These are phyloP conservation scores for Ypsolopha scabrella DNA, from an alignment of 2,888 invertebrate genomes.

Conservation along the genomic window DNA sequence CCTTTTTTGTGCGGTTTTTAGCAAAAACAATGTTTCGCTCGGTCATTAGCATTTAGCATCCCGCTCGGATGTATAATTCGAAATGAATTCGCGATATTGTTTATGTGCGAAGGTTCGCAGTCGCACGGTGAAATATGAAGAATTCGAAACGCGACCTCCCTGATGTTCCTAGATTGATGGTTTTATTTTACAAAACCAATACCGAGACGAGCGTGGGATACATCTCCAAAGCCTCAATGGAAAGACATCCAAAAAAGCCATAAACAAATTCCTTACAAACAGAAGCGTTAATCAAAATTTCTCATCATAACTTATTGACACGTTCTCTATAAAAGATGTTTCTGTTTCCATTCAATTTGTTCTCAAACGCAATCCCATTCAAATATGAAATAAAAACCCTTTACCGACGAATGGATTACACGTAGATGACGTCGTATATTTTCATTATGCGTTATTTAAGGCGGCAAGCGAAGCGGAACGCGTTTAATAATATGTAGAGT, in stretches of 20 bases:
- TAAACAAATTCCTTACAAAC: neutral
- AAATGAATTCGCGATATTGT: conserved; percentile 14
- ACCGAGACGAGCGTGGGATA: neutral
- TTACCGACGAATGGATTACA: conserved; percentile 34
- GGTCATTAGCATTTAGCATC: conserved; percentile 15
- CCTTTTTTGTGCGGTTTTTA: conserved; percentile 40
- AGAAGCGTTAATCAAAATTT: neutral
- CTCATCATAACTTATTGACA: neutral
- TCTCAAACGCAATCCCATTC: conserved; percentile 14
- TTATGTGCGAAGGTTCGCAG: conserved; percentile 33
- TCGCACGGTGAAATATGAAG: conserved; percentile 31
- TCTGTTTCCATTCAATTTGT: neutral
- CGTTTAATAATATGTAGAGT: conserved; percentile 16
- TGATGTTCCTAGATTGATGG: neutral
- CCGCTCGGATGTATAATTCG: neutral
- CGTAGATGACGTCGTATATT: conserved; percentile 53
- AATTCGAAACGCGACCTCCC: neutral
- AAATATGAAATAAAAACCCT: conserved; percentile 46
- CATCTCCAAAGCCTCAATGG: neutral
- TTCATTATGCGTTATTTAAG: conserved; percentile 19
- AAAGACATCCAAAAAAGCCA: neutral
- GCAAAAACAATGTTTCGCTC: conserved; percentile 34
- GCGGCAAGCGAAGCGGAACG: conserved; percentile 11
- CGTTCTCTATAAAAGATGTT: neutral
- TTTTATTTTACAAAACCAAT: neutral